phyloP scores from a whole-genome alignment of 2,888 invertebrate species.

The Apoda limacodes region DNA sequence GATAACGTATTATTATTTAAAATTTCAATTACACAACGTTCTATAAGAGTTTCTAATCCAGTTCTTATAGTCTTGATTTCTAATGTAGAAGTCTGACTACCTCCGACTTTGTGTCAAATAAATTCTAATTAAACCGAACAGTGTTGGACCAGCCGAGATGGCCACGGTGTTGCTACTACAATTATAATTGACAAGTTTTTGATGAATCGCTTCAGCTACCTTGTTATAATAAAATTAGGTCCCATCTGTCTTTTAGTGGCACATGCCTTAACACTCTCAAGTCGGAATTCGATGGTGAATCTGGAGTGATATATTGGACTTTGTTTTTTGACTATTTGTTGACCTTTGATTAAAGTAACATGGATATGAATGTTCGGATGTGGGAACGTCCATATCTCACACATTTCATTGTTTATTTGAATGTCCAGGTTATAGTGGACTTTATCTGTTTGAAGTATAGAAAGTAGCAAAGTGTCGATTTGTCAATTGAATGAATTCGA shows the following conservation, averaged over 20 bases:
- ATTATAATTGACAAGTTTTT: conserved; percentile 61
- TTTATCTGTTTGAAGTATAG: too few species aligned
- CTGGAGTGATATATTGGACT: conserved; percentile 48
- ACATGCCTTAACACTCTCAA: conserved; percentile 34
- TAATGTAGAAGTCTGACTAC: conserved; percentile 4
- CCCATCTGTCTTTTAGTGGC: conserved; percentile 52
- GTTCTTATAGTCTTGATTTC: too few species aligned
- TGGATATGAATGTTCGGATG: too few species aligned
- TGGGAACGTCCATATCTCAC: too few species aligned
- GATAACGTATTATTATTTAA: background rate
- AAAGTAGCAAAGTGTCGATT: too few species aligned
- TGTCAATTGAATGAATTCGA: too few species aligned
- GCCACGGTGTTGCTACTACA: conserved; percentile 35
- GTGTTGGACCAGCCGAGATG: conserved; percentile 37
- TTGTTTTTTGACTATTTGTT: conserved; percentile 29
- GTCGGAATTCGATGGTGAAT: conserved; percentile 44
- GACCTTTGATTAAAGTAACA: too few species aligned
- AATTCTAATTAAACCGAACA: conserved; percentile 63
- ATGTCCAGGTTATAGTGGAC: too few species aligned
- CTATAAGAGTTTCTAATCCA: background rate
- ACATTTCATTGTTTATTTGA: too few species aligned
- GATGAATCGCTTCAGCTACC: conserved; percentile 59
- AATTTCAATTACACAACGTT: background rate
- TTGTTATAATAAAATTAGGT: conserved; percentile 53
- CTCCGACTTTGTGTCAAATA: conserved; percentile 39